Evolutionary conservation across 2,797 vertebrate species (phyloP).

Genomic region (Liasis olivaceus): DNA sequence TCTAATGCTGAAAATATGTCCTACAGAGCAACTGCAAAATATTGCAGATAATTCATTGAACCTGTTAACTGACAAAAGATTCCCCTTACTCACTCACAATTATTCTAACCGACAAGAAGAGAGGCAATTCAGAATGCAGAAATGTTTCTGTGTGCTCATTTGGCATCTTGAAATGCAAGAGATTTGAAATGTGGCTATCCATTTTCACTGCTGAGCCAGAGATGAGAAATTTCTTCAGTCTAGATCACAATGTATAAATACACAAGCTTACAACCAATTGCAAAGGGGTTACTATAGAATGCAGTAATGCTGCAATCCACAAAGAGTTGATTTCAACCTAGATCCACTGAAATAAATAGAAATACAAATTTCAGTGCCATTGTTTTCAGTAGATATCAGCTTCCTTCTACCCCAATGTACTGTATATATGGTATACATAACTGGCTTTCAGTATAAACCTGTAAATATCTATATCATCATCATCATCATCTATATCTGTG

Average conservation of each 20-base stretch:
- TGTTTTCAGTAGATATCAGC: neutral
- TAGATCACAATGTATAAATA: neutral
- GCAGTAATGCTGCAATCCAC: neutral
- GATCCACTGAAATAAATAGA: constrained; percentile 45
- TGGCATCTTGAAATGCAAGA: neutral
- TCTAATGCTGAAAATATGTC: neutral
- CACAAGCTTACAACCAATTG: neutral
- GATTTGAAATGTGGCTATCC: neutral
- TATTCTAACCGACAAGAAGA: neutral
- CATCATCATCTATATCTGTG: too few species aligned
- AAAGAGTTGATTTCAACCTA: neutral
- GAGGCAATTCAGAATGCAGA: neutral
- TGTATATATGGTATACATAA: neutral
- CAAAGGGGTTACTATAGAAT: neutral
- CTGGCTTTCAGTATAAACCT: too few species aligned
- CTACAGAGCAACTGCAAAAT: neutral
- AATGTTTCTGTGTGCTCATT: constrained; percentile 29
- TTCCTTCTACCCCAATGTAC: neutral
- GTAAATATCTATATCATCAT: too few species aligned
- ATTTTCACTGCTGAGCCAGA: neutral
- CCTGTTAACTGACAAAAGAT: neutral
- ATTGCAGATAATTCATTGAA: neutral
- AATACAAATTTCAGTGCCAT: neutral
- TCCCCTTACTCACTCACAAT: neutral
- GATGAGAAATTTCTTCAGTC: neutral